Conservation (phyloP, 2,797 vertebrate species). For the Mormyrus hasselquistii region DNA sequence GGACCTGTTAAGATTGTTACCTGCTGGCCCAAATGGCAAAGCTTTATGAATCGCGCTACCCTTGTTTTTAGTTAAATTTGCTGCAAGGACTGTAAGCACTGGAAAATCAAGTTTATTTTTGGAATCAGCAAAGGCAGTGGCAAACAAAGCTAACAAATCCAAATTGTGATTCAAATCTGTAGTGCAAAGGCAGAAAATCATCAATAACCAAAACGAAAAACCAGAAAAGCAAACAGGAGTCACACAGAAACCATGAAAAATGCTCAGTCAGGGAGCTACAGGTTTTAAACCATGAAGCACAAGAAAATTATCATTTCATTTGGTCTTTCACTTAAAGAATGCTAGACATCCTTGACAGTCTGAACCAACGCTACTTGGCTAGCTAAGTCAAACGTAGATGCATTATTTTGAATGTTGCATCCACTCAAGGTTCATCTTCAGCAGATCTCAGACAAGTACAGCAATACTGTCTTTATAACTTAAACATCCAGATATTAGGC, state of each 20-base stretch:
- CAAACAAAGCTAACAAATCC: not conserved
- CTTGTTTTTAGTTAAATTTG: not conserved
- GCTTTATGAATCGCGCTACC: not conserved
- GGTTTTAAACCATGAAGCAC: not conserved
- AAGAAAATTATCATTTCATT: not conserved
- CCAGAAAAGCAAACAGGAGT: not conserved
- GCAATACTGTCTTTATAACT: not conserved
- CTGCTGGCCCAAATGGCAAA: not conserved
- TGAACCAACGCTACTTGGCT: not conserved
- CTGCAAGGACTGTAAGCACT: not conserved
- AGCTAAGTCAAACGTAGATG: not conserved
- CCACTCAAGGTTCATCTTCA: not conserved
- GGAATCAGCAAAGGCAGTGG: not conserved
- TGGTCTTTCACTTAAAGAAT: not conserved
- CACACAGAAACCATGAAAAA: not conserved
- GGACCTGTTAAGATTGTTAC: not conserved
- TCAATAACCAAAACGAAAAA: not conserved
- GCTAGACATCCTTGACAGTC: not conserved
- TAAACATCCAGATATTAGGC: not conserved
- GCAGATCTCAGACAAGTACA: not conserved
- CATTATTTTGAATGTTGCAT: not conserved
- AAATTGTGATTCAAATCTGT: not conserved
- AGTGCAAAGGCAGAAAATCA: not conserved
- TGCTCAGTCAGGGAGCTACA: not conserved
- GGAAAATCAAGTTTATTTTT: not conserved